phyloP scores from a whole-genome alignment of 2,797 vertebrate genomes.

The Crocidura indochinensis region DNA sequence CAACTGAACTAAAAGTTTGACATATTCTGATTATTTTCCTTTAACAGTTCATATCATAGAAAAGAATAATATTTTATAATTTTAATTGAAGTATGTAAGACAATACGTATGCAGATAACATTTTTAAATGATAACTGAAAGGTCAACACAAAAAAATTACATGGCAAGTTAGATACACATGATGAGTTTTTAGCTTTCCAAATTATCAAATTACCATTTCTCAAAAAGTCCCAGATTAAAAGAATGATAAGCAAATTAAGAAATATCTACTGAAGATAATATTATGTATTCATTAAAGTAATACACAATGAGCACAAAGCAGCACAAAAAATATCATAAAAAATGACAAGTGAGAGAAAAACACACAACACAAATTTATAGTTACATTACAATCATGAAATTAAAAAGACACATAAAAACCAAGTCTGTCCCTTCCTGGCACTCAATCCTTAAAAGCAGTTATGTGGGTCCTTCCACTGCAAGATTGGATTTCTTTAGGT shows the following conservation, averaged over 20 bases:
- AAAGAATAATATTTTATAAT: neutral
- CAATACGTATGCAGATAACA: conserved; percentile 18
- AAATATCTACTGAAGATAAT: neutral
- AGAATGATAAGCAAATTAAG: neutral
- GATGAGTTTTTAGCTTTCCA: neutral
- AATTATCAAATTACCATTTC: conserved; percentile 3
- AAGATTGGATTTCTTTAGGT: no score
- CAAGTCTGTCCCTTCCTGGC: no score
- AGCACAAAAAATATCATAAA: neutral
- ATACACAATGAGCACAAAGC: neutral
- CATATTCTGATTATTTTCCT: neutral
- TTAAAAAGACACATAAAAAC: neutral
- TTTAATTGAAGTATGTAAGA: neutral
- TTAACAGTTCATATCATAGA: neutral
- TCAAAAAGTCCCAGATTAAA: neutral
- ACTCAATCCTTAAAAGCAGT: no score
- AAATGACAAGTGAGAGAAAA: neutral
- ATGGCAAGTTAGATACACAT: neutral
- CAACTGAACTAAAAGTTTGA: neutral
- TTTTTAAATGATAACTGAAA: conserved; percentile 1
- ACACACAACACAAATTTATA: neutral
- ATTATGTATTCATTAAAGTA: neutral
- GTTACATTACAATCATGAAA: neutral
- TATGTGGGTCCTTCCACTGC: no score
- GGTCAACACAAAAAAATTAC: neutral